A percentile compares a stretch with the other conserved stretches of the same genome.
phyloP scores from a whole-genome alignment of 2,797 vertebrate genomes.

The Morus bassanus region DNA sequence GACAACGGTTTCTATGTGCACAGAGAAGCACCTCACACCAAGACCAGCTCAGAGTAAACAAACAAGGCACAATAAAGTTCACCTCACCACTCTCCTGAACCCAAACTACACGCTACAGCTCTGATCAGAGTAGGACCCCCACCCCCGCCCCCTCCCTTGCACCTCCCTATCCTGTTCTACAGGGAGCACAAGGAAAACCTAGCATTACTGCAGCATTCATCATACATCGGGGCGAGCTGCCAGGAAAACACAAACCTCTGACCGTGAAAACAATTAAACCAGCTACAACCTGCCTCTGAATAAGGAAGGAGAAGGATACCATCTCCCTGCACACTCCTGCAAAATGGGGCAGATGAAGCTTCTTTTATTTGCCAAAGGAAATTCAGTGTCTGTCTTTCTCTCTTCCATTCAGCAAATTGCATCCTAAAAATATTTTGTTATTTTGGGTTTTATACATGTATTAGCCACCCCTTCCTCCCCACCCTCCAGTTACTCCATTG shows the following conservation, averaged over 20 bases:
- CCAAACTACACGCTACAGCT: conserved; percentile 33
- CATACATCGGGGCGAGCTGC: conserved; percentile 22
- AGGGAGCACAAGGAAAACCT: conserved; percentile 47
- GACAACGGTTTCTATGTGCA: conserved; percentile 82
- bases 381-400: not conserved
- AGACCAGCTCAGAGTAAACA: conserved; percentile 73
- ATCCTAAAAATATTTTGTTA: not conserved
- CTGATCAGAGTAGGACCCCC: not conserved
- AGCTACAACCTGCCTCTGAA: conserved; percentile 26
- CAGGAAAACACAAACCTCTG: conserved; percentile 49
- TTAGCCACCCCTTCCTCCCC: not conserved
- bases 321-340: conserved; percentile 22
- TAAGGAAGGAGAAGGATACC: conserved; percentile 1
- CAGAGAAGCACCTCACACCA: conserved; percentile 70
- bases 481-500: not conserved
- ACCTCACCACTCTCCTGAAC: conserved; percentile 35
- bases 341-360: not conserved
- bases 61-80: conserved; percentile 68
- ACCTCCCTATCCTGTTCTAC: conserved; percentile 59
- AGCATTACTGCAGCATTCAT: conserved; percentile 53
- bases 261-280: conserved; percentile 42
- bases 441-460: not conserved
- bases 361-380: not conserved
- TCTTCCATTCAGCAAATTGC: not conserved
- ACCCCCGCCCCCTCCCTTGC: not conserved